Conservation (phyloP, 2,888 invertebrate genomes). For the Leptinotarsa juncta region DNA sequence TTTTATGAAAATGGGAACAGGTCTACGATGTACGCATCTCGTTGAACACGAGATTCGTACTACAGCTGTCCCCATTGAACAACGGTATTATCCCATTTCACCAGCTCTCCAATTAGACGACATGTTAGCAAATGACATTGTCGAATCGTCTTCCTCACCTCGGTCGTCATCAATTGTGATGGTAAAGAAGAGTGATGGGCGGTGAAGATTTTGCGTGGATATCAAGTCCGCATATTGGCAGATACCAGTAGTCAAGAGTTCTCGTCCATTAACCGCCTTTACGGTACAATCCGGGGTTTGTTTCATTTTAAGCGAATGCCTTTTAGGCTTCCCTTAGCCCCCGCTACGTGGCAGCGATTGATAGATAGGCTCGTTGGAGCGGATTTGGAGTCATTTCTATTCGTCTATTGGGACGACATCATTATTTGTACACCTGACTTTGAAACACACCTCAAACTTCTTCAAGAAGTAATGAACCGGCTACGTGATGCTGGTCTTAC, state of each 20-base stretch:
- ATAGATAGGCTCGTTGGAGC: conserved; percentile 36
- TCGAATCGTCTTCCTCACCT: neutral
- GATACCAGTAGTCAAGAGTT: no score
- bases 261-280: no score
- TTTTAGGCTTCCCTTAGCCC: no score
- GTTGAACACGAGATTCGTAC: neutral
- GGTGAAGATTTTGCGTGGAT: conserved; percentile 4
- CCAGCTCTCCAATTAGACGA: neutral
- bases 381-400: conserved; percentile 44
- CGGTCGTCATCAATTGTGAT: neutral
- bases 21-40: neutral
- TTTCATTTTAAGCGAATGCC: no score
- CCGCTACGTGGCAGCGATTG: no score
- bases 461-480: conserved; percentile 39
- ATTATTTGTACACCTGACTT: no score
- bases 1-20: neutral
- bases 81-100: neutral
- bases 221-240: neutral
- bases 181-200: neutral
- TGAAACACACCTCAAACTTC: conserved; percentile 43
- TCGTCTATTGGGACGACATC: conserved; percentile 47
- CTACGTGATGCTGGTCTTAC: conserved; percentile 46
- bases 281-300: no score
- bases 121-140: neutral
- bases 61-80: neutral